Percentiles rank a stretch among this genome's conserved stretches.
These are phyloP conservation scores for Sardinella longiceps DNA, from an alignment of 2,797 vertebrate genomes.

Conservation along the genomic window DNA sequence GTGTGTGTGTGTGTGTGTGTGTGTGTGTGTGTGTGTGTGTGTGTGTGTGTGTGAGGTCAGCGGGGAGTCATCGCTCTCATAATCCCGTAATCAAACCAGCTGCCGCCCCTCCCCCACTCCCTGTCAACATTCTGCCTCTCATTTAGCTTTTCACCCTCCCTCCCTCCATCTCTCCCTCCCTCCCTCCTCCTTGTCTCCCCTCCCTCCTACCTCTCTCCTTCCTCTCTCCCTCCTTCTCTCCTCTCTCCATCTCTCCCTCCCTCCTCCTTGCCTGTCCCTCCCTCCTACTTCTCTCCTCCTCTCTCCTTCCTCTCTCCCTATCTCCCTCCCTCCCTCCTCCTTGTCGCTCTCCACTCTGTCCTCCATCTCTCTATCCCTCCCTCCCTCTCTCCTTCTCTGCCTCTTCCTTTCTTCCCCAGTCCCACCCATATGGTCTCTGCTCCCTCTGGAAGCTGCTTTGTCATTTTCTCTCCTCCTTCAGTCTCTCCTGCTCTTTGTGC, in stretches of 20 bases:
- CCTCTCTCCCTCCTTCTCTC: neutral
- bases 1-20: constrained; percentile 47
- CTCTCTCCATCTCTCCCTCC: constrained; percentile 13
- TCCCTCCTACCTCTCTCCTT: neutral
- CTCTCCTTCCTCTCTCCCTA: neutral
- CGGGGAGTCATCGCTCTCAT: constrained; percentile 71
- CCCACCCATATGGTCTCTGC: neutral
- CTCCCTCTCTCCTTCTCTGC: constrained; percentile 36
- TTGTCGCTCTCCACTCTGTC: constrained; percentile 11
- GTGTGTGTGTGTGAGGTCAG: constrained; percentile 65
- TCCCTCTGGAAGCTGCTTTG: neutral
- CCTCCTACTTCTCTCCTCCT: neutral
- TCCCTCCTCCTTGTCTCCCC: constrained; percentile 35
- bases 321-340: neutral
- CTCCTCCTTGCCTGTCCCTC: constrained; percentile 26
- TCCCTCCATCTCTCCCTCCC: neutral
- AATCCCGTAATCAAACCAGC: constrained; percentile 82
- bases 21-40: constrained; percentile 38
- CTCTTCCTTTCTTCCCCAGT: neutral
- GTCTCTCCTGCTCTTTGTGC: neutral
- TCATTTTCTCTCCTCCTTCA: neutral
- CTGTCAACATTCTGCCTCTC: constrained; percentile 33
- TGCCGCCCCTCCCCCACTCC: constrained; percentile 62
- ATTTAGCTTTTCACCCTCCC: constrained; percentile 31
- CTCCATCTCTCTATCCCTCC: constrained; percentile 22